These are phyloP conservation scores for Panzeria rudis DNA, from an alignment of 2,888 invertebrate species.

Conservation along the genomic window DNA sequence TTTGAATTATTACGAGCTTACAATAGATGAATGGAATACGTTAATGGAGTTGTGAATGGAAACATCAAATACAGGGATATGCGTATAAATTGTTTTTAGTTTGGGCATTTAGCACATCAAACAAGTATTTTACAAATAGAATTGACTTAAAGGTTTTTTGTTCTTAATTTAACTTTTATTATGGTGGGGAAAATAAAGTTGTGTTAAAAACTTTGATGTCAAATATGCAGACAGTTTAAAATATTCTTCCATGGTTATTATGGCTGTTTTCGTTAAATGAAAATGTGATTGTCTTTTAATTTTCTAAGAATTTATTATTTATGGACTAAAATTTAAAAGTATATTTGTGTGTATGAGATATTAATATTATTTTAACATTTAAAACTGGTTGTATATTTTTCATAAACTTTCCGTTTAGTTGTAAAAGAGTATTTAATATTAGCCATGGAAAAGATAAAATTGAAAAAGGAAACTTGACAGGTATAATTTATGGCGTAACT, in stretches of 20 bases:
- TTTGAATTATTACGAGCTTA: background rate
- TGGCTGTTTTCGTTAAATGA: no score
- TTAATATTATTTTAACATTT: no score
- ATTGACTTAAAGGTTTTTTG: constrained; percentile 38
- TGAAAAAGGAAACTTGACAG: no score
- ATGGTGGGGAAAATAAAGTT: background rate
- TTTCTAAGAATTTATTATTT: no score
- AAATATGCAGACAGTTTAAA: background rate
- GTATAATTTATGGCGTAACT: no score
- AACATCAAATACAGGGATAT: background rate
- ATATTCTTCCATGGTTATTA: background rate
- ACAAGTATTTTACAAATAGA: constrained; percentile 37
- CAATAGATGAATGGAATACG: background rate
- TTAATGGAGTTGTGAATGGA: background rate
- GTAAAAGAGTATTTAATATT: no score
- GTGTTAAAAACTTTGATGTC: background rate
- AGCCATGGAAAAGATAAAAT: no score
- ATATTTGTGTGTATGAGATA: no score
- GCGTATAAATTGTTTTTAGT: background rate
- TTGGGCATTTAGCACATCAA: constrained; percentile 43
- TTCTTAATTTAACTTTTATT: constrained; percentile 21
- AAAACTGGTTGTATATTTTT: no score
- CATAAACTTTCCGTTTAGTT: no score
- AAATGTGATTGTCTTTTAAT: no score
- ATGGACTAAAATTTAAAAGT: no score